Conservation (phyloP, 2,797 vertebrate species). For the Sebastes goodei region DNA sequence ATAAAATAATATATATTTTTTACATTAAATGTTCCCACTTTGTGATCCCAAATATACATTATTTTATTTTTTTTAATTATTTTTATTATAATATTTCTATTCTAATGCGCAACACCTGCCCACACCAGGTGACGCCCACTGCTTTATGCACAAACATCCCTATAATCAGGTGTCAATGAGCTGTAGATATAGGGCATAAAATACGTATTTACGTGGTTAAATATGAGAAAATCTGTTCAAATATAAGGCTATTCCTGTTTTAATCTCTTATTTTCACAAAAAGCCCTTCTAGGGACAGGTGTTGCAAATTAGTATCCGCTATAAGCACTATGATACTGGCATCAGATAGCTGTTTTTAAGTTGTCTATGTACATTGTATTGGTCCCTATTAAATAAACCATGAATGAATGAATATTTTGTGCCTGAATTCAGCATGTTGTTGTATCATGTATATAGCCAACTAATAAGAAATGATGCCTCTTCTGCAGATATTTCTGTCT, state of each 20-base stretch:
- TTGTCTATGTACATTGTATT: too few species aligned
- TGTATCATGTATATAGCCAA: neutral
- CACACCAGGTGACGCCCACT: neutral
- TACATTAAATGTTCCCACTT: neutral
- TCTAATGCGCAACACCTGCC: neutral
- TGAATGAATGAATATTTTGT: neutral
- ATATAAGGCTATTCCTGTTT: neutral
- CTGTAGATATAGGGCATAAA: neutral
- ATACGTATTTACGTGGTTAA: neutral
- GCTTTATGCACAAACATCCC: too few species aligned
- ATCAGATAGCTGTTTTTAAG: too few species aligned
- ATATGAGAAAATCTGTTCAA: neutral
- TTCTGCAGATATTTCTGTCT: conserved; percentile 31
- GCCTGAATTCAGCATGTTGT: neutral
- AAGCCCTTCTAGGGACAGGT: too few species aligned
- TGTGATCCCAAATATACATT: neutral
- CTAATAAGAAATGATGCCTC: neutral
- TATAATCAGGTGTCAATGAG: neutral
- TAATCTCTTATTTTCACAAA: too few species aligned
- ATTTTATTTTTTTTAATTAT: neutral
- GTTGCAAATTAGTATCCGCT: too few species aligned
- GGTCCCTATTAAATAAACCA: too few species aligned
- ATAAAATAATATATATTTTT: neutral
- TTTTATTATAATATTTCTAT: neutral
- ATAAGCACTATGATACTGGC: too few species aligned